A percentile compares a stretch with the other conserved stretches of the same genome.
phyloP scores from a whole-genome alignment of 2,113 vertebrate genomes.

The Australoheros scitulus region DNA sequence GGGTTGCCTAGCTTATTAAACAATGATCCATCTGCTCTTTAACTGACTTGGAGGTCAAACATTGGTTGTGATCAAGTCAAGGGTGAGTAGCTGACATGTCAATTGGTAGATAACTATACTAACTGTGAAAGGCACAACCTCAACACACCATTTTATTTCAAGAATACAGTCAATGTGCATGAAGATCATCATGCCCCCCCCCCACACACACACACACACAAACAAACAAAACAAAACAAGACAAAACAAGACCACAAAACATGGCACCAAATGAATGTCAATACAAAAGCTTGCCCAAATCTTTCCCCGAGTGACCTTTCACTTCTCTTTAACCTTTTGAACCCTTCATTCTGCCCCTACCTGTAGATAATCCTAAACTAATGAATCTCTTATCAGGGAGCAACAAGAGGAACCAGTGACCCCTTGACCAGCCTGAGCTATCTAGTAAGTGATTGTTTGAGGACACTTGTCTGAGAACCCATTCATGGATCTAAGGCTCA shows the following conservation, averaged over 20 bases:
- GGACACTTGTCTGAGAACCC: slow-evolving; percentile 62
- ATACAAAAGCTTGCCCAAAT: slow-evolving; percentile 19
- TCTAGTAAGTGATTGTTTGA: slow-evolving; percentile 67
- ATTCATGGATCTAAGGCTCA: slow-evolving; percentile 36
- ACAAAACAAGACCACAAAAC: too few relatives aligned
- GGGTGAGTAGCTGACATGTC: slow-evolving; percentile 69
- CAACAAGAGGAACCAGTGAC: slow-evolving; percentile 64
- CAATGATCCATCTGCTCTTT: slow-evolving; percentile 68
- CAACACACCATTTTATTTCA: background rate
- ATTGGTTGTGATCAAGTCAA: slow-evolving; percentile 64
- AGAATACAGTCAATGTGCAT: background rate
- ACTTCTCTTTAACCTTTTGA: slow-evolving; percentile 66
- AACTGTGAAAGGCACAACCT: slow-evolving; percentile 2
- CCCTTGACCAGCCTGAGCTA: slow-evolving; percentile 61
- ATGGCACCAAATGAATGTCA: background rate
- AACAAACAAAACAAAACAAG: too few relatives aligned
- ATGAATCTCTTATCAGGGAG: slow-evolving; percentile 71
- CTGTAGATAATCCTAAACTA: slow-evolving; percentile 65
- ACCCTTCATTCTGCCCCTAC: slow-evolving; percentile 56
- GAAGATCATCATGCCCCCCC: too few relatives aligned
- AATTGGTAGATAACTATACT: slow-evolving; percentile 34
- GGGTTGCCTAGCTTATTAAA: slow-evolving; percentile 64
- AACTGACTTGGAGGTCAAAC: slow-evolving; percentile 57
- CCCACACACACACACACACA: too few relatives aligned
- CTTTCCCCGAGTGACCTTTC: slow-evolving; percentile 43